phyloP scores from a whole-genome alignment of 2,888 invertebrate species.

The Pristionchus japonicus region DNA sequence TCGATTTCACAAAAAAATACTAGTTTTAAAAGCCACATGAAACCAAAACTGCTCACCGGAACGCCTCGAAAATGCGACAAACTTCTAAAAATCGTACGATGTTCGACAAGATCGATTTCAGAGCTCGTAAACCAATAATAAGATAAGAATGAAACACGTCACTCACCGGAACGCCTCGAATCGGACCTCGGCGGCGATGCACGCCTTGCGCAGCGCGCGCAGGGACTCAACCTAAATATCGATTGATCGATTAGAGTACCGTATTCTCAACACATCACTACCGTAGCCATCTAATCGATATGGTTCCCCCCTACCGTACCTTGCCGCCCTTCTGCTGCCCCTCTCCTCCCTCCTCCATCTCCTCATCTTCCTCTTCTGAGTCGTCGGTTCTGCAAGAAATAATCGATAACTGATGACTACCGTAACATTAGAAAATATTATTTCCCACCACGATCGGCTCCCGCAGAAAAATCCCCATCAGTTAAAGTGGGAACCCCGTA shows the following conservation, averaged over 20 bases:
- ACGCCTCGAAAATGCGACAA: too few species aligned
- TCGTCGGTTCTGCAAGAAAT: conserved; percentile 17
- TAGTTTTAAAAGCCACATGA: too few species aligned
- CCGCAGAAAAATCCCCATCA: too few species aligned
- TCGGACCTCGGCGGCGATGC: conserved; percentile 45
- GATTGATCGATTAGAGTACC: background rate
- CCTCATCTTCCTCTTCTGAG: conserved; percentile 44
- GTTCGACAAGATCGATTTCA: too few species aligned
- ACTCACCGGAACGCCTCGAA: conserved; percentile 54
- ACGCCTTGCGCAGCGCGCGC: conserved; percentile 17
- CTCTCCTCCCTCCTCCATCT: conserved; percentile 46
- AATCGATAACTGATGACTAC: background rate
- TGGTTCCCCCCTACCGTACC: background rate
- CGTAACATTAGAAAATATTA: too few species aligned
- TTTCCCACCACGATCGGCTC: too few species aligned
- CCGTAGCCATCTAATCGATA: background rate
- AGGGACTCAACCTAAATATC: background rate
- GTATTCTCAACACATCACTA: background rate
- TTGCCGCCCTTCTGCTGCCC: conserved; percentile 31
- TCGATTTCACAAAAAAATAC: too few species aligned
- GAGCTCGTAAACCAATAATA: too few species aligned
- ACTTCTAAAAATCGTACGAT: too few species aligned
- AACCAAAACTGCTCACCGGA: too few species aligned
- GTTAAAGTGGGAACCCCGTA: too few species aligned
- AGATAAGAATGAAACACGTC: too few species aligned